Evolutionary conservation across 2,888 invertebrate species (phyloP).

Genomic region (Lithophane socia): DNA sequence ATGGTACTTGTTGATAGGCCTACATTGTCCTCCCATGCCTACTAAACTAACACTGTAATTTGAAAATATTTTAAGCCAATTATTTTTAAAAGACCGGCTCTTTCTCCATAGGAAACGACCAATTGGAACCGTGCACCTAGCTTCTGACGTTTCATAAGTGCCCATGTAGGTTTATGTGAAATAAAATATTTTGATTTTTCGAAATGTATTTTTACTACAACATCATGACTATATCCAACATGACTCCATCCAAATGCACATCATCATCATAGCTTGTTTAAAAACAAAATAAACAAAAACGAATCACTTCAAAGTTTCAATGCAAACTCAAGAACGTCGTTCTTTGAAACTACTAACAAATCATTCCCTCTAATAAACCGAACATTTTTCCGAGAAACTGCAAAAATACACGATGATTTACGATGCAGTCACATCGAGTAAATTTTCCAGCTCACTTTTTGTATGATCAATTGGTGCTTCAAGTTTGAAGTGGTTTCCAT

Average conservation of each 20-base stretch:
- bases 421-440: constrained; percentile 17
- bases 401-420: constrained; percentile 52
- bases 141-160: too few relatives aligned
- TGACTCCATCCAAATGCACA: background rate
- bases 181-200: too few relatives aligned
- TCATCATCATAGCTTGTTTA: constrained; percentile 5
- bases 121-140: too few relatives aligned
- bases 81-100: too few relatives aligned
- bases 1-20: too few relatives aligned
- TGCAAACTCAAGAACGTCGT: background rate
- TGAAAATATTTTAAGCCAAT: too few relatives aligned
- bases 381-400: constrained; percentile 31
- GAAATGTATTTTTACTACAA: background rate
- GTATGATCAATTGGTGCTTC: constrained; percentile 13
- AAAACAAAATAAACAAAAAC: constrained; percentile 17
- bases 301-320: constrained; percentile 39
- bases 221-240: background rate
- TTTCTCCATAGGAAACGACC: too few relatives aligned
- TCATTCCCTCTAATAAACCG: constrained; percentile 36
- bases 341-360: constrained; percentile 40
- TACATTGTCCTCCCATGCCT: too few relatives aligned
- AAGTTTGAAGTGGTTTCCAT: constrained; percentile 10
- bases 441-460: constrained; percentile 29
- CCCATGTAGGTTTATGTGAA: too few relatives aligned
- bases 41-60: too few relatives aligned